Base-by-base conservation (phyloP, 2,888 invertebrate genomes). In the Ceraclea dissimilis region DNA sequence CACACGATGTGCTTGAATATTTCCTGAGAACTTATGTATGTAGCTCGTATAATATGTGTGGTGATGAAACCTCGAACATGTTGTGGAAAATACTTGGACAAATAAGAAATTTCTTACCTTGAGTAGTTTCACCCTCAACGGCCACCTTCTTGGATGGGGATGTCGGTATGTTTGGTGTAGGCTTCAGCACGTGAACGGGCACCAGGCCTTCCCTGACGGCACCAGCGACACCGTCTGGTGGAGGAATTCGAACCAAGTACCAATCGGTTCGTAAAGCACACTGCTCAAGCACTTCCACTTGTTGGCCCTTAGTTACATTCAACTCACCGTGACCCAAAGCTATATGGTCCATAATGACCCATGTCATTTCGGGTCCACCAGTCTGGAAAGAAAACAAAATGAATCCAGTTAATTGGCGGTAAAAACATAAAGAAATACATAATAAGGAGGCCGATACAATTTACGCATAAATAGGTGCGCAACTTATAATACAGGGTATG, bases 261-360 rank as follows among this genome's bases (percentile, higher is more conserved):
- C 82, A 87, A 66, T 86, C 85, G 58, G 82, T 75, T 66, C 86
- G 75, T 64, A 81, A 75, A 59, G 82, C 75, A 67, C 85, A 84
- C 61, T 84, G 79, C 70, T 95, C 94, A 63, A 95, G 77, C 62
- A 95, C 86, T 70, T 95, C 95, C 61, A 95, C 94, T 74, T 94
- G 94, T 74, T 94, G 94, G 20, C 95, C 95, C 71, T 93, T 92
- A 62, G 80, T 79, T 47, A 96, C 93, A 53, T 85, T 85, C 65
- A 95, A 73, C 72, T 95, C 94, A 55, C 86, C 85, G 49, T 86
- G 78, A 63, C 86, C 85, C 11, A 86, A 79, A n/a, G 89, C 85
- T 21, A 78, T 76, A 71, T 89, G 90, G 70, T 95, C 94, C 62
- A 88, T 88, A 56, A 93, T 84, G 65, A 93, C 91, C 92, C 92